Percentiles rank a stretch among this genome's conserved stretches.
These are phyloP conservation scores for Agriotes lineatus DNA, from an alignment of 2,888 invertebrate genomes.

Conservation along the genomic window DNA sequence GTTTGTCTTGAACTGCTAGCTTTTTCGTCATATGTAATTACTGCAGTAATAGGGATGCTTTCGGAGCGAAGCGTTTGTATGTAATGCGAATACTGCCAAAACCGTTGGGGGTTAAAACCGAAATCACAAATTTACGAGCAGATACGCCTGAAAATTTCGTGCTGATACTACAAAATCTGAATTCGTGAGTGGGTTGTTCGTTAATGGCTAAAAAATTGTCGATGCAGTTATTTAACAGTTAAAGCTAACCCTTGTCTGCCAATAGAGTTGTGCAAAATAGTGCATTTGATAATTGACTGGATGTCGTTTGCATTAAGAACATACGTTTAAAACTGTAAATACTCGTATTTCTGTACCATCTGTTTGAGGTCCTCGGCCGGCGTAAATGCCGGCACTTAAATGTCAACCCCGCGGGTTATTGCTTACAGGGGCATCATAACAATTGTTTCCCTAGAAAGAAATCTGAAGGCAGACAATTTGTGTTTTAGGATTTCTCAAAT, in stretches of 20 bases:
- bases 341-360: no score
- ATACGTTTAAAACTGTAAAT: no score
- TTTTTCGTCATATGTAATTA: background rate
- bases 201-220: conserved; percentile 8
- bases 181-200: background rate
- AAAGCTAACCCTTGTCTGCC: background rate
- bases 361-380: background rate
- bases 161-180: background rate
- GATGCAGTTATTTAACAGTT: background rate
- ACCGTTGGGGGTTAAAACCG: background rate
- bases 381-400: background rate
- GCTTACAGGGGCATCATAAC: background rate
- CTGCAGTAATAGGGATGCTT: background rate
- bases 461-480: no score
- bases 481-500: no score
- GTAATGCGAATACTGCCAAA: background rate
- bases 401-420: background rate
- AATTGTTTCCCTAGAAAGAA: background rate
- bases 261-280: background rate
- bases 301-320: no score
- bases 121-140: conserved; percentile 3
- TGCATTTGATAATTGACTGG: background rate
- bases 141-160: conserved; percentile 3
- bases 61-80: background rate
- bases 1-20: background rate